Evolutionary conservation across 2,888 invertebrate species (phyloP), one percentile per base, ranked within the genome.

Genomic region (Thymelicus lineola): DNA sequence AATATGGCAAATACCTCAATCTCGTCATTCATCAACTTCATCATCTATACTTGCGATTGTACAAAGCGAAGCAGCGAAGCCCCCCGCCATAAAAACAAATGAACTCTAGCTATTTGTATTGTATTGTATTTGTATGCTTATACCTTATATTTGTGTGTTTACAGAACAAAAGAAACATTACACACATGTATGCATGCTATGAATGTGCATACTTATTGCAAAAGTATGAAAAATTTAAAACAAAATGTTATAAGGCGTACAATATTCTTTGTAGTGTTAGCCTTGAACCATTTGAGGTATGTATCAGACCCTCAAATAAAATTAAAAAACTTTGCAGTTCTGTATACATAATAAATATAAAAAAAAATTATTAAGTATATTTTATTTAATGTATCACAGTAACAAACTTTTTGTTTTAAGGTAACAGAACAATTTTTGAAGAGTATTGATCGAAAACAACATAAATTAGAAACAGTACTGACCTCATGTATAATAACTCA

Each of bases 171-270:
- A 9, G 15, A 10, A 7, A 46, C 0, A 12, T 46, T 9, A 15
- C 15, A 14, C 36, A 58, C 17, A 36, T 58, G 15, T 14, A 66
- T 66, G 66, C 66, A 20, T 66, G 66, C n/a, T 66, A 59, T 66
- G 66, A 66, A 59, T 66, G 66, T 48, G 38, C 48, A 38, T 59
- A 59, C 14, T 65, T 79, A n/a, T 65, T 83, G 0, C 38, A 66
- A 0, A 83, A 82, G 48, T 80, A 75, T 76, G 75, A 77, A 62
- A 70, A 76, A 14, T 83, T 83, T 35, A 76, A 76, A 45, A 66
- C 69, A 42, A 65, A 59, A 38, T 66, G 66, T 35, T 36, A 38
- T 20, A 59, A 38, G 48, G 66, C 66, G 0, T 58, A 66, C 7
- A 48, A 17, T 7, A 15, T 63, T 53, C 17, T 63, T 46, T 17